A percentile compares a stretch with the other conserved stretches of the same genome.
Conservation (phyloP, 2,113 vertebrate genomes). For the Stegastes partitus region DNA sequence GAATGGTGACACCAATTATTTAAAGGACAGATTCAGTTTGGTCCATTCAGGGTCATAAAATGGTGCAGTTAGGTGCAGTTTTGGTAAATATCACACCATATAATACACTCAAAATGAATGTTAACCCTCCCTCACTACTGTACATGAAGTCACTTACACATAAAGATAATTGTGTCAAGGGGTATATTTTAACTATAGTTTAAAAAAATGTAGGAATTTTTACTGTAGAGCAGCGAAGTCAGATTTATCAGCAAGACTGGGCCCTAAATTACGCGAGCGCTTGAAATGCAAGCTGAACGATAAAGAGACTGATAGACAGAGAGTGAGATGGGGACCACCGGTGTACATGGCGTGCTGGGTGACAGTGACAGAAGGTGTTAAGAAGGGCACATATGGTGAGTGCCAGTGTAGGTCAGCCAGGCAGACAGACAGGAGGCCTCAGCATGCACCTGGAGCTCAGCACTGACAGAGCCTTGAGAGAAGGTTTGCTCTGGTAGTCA, state of each 20-base stretch:
- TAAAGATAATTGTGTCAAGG: background rate
- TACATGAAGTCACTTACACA: background rate
- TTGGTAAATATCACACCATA: background rate
- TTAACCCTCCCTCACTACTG: background rate
- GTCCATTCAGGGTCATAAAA: background rate
- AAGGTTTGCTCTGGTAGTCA: conserved; percentile 24
- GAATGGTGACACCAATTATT: conserved; percentile 2
- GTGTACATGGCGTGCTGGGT: conserved; percentile 47
- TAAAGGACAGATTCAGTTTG: background rate
- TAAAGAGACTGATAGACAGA: conserved; percentile 35
- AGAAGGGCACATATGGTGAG: conserved; percentile 81
- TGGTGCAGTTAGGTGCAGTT: background rate
- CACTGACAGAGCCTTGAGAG: conserved; percentile 63
- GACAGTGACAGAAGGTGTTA: conserved; percentile 82
- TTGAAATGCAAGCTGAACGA: conserved; percentile 26
- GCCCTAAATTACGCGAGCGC: background rate
- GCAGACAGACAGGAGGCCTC: conserved; percentile 76
- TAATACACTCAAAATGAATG: background rate
- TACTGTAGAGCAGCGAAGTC: background rate
- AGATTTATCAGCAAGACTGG: background rate
- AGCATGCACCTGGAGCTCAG: conserved; percentile 74
- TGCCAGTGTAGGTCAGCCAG: conserved; percentile 79
- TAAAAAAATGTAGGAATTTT: too few species aligned
- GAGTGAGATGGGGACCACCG: conserved; percentile 48
- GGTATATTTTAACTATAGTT: background rate